A percentile compares a stretch with the other conserved stretches of the same genome.
These are phyloP conservation scores for Macaca nemestrina DNA, from an alignment of 2,113 vertebrate species.

Conservation along the genomic window DNA sequence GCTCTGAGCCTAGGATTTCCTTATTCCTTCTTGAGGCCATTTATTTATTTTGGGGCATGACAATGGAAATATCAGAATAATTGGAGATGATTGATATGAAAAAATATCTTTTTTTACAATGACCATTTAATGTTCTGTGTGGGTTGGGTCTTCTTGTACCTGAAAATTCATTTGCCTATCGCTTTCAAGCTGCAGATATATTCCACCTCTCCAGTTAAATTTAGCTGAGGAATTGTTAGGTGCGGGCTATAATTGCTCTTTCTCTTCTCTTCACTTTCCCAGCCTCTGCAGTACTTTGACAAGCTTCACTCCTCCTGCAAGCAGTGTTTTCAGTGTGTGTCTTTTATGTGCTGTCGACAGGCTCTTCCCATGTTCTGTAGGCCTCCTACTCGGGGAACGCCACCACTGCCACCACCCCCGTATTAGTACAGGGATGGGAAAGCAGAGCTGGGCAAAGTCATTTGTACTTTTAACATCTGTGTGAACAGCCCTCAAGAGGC, in stretches of 20 bases:
- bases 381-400: slow-evolving; percentile 57
- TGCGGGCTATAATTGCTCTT: slow-evolving; percentile 72
- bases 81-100: slow-evolving; percentile 58
- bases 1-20: neutral
- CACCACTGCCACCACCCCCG: neutral
- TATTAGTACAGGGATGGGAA: neutral
- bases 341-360: slow-evolving; percentile 66
- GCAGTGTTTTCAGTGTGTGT: slow-evolving; percentile 72
- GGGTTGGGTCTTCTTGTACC: slow-evolving; percentile 68
- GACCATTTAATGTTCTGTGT: slow-evolving; percentile 70
- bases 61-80: neutral
- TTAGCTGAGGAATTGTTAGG: slow-evolving; percentile 76
- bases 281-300: slow-evolving; percentile 78
- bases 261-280: slow-evolving; percentile 65
- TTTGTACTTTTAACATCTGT: neutral
- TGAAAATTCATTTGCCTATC: slow-evolving; percentile 68
- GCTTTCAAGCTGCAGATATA: slow-evolving; percentile 65
- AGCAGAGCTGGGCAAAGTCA: neutral
- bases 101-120: slow-evolving; percentile 40
- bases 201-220: slow-evolving; percentile 80
- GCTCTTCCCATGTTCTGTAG: slow-evolving; percentile 55
- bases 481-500: neutral
- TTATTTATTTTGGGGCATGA: slow-evolving; percentile 58
- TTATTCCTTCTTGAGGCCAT: slow-evolving; percentile 7
- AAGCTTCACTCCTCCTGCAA: slow-evolving; percentile 75